These are phyloP conservation scores for Altica lythri DNA, from an alignment of 2,888 invertebrate species.

Conservation along the genomic window DNA sequence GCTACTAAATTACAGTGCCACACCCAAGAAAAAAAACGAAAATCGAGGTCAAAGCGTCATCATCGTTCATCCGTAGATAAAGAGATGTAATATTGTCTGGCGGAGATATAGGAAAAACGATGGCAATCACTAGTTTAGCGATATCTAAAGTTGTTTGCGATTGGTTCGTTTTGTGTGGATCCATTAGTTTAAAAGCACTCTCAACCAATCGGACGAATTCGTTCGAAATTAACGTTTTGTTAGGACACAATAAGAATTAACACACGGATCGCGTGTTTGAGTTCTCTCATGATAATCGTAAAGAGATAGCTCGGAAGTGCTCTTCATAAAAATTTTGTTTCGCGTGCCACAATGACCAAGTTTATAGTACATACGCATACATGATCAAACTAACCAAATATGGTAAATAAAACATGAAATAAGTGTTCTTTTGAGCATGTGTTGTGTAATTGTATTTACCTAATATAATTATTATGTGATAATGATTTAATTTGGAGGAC, in stretches of 20 bases:
- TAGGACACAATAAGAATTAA: conserved; percentile 52
- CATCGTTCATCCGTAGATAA: conserved; percentile 17
- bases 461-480: too few relatives aligned
- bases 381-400: too few relatives aligned
- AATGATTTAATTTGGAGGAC: too few relatives aligned
- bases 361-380: conserved; percentile 21
- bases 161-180: conserved; percentile 52
- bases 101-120: conserved; percentile 26
- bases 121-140: conserved; percentile 38
- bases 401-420: too few relatives aligned
- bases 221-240: conserved; percentile 54
- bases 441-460: too few relatives aligned
- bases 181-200: conserved; percentile 54
- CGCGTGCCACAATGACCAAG: conserved; percentile 39
- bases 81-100: conserved; percentile 29
- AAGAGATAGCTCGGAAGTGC: conserved; percentile 45
- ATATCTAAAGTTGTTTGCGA: conserved; percentile 54
- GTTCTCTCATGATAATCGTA: conserved; percentile 42
- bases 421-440: too few relatives aligned
- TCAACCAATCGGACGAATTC: conserved; percentile 52
- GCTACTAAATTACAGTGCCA: conserved; percentile 24
- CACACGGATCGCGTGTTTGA: conserved; percentile 39
- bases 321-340: conserved; percentile 48
- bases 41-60: conserved; percentile 6
- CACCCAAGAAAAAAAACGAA: conserved; percentile 21